Evolutionary conservation across 2,888 invertebrate genomes (phyloP), one percentile per base, ranked within the genome.

Genomic region (Agrenia bidenticulata): DNA sequence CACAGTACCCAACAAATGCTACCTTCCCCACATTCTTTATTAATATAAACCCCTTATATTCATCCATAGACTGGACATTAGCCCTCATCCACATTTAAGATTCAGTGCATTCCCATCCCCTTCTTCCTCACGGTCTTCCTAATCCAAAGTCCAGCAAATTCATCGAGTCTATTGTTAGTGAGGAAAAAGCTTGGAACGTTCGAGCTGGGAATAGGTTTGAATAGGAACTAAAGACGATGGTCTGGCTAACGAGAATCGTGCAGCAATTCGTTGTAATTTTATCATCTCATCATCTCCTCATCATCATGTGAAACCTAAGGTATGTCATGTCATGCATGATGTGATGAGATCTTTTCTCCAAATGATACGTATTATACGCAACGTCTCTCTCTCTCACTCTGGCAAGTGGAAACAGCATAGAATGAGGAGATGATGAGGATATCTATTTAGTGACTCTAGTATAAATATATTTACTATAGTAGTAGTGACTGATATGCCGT

Each of bases 261-360:
- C 64, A 69, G 62, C 59, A 60, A 64, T 69, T 66, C 63, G 41
- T 59, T 64, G 64, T 69, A 64, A 57, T 63, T 58, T 57, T 57
- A 57, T 57, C 57, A 57, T 41, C 57, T 57, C 57, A 57, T 57
- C 57, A 57, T 55, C 55, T 45, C 51, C 21, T 41, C 24, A 23
- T 26, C 11, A 41, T 39, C 7, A 55, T 41, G 57, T 57, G 26
- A 41, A 32, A 50, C n/a, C 15, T 32, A 39, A 59, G 56, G 56
- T 24, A 51, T 57, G 27, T 65, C 56, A 58, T 60, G 63, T 55
- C 63, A 66, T 54, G 66, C 66, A 66, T 67, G 63, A 60, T 45
- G 58, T 61, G 58, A 57, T 57, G 57, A 57, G 57, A 57, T 57
- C 39, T 57, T 19, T 21, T 23, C 57, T 32, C 17, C 54, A 54